Conservation (phyloP, 2,113 vertebrate genomes). For the Jaculus jaculus region DNA sequence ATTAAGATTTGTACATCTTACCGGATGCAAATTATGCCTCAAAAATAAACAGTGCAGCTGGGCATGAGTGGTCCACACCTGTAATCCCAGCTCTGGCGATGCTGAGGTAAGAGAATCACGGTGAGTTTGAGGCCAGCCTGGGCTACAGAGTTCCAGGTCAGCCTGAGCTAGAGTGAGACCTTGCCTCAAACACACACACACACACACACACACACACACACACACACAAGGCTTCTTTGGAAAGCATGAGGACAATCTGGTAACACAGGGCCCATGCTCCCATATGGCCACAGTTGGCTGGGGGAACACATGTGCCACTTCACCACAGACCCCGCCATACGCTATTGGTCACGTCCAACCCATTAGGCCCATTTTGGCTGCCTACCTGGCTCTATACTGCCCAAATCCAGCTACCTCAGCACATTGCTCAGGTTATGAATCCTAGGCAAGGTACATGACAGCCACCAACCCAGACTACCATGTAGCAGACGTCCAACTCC, state of each 20-base stretch:
- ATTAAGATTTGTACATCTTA: background rate
- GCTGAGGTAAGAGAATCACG: no score
- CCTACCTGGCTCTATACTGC: background rate
- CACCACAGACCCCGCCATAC: background rate
- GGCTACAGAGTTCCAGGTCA: no score
- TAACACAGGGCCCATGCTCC: background rate
- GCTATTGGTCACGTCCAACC: background rate
- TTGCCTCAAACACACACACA: no score
- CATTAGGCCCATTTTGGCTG: background rate
- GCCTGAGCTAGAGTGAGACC: no score
- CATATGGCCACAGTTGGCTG: background rate
- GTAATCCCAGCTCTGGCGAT: no score
- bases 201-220: background rate
- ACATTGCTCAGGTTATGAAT: background rate
- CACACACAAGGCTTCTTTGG: background rate
- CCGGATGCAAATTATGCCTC: background rate
- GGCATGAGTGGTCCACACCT: no score
- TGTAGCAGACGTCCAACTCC: background rate
- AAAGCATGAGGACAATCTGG: slow-evolving; percentile 25
- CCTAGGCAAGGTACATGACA: background rate
- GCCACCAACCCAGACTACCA: background rate
- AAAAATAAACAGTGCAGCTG: background rate
- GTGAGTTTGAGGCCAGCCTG: no score
- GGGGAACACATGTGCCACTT: background rate
- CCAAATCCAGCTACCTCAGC: background rate